Evolutionary conservation across 2,797 vertebrate genomes (phyloP).

Genomic region (Cirrhinus mrigala): DNA sequence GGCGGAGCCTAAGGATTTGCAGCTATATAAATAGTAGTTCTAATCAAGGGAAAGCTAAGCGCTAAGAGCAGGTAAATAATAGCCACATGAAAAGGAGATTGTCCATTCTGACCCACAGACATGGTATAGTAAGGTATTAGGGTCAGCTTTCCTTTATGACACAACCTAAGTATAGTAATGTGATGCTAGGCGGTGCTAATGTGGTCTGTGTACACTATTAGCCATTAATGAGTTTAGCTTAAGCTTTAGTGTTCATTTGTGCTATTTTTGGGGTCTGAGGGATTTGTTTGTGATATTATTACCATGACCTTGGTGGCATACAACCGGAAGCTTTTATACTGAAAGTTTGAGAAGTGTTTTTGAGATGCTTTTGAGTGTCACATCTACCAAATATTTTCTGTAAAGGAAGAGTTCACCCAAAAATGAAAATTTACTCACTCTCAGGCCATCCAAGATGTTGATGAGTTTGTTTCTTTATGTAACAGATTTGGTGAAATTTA

Average conservation of each 20-base stretch:
- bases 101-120: constrained; percentile 54
- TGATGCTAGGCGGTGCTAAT: constrained; percentile 11
- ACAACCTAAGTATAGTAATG: constrained; percentile 33
- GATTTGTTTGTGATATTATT: neutral
- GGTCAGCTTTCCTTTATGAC: constrained; percentile 52
- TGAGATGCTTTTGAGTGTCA: neutral
- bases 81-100: constrained; percentile 47
- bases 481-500: neutral
- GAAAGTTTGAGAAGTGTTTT: neutral
- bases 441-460: neutral
- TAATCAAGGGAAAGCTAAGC: constrained; percentile 66
- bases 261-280: neutral
- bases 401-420: neutral
- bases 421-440: neutral
- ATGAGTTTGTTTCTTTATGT: neutral
- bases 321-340: neutral
- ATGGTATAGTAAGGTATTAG: constrained; percentile 45
- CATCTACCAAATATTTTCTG: neutral
- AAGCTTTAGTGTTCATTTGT: constrained; percentile 4
- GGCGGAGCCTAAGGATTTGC: constrained; percentile 60
- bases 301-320: neutral
- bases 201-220: constrained; percentile 15
- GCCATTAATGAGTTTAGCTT: constrained; percentile 20
- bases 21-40: constrained; percentile 72
- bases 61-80: constrained; percentile 53